Base-by-base conservation (phyloP, 2,888 invertebrate species). In the Muscina levida region DNA sequence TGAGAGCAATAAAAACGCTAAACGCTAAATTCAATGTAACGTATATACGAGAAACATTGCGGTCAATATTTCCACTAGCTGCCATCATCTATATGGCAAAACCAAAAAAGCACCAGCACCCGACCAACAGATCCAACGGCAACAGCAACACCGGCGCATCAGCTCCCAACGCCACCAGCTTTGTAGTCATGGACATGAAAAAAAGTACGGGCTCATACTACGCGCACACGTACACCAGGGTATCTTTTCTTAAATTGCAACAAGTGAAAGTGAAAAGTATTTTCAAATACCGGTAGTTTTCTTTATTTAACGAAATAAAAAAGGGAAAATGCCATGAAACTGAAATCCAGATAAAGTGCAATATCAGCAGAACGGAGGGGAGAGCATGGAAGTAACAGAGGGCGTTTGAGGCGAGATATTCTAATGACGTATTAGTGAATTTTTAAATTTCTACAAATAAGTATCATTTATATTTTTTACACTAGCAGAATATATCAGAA, bases 241-340 rank as follows among this genome's bases (percentile, higher is more conserved):
- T 44, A 72, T 17, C 26, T 57, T 70, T 75, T 73, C 72, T 71
- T 77, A 77, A 81, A 81, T 81, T 81, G 81, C 81, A 81, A 62
- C 77, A 81, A 77, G 77, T 77, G 77, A 81, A 81, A 77, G 77
- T 77, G 75, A 74, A 81, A 77, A 71, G 42, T 42, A 26, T 26
- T n/a, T 56, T 37, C 53, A 56, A 81, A 77, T 75, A 72, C 81
- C 77, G 81, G 77, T 68, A 81, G 74, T 72, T 81, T 70, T 62
- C 44, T 70, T 70, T 53, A 48, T 13, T 56, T 46, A 2, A 13
- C n/a, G 22, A 2, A 48, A n/a, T n/a, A n/a, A 51, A 74, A 79
- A 75, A 71, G 67, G 71, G 62, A 62, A 62, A 31, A 39, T 62
- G 62, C 62, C n/a, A 31, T 5, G 31, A 3, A 31, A 31, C 31